Percentiles rank a stretch among this genome's conserved stretches.
These are phyloP conservation scores for Scaptomyza cyrtandrae DNA, from an alignment of 2,888 invertebrate species.

Conservation along the genomic window DNA sequence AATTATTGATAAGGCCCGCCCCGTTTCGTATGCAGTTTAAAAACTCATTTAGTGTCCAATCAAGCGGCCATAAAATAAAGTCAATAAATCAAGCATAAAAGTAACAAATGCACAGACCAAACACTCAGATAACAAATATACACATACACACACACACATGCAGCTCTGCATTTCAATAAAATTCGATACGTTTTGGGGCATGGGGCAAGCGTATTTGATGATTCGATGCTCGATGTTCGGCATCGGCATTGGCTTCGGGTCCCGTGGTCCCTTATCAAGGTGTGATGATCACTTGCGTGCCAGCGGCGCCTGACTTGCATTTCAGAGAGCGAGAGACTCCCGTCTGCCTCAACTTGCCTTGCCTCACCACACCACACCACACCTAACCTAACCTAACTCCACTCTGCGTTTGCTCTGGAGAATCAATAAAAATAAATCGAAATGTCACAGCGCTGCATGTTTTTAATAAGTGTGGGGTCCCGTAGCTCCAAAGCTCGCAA, in stretches of 20 bases:
- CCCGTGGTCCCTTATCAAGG: conserved; percentile 65
- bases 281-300: conserved; percentile 81
- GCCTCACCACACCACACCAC: no score
- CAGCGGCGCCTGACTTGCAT: conserved; percentile 81
- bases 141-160: conserved; percentile 27
- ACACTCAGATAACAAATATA: conserved; percentile 69
- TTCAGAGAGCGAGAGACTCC: conserved; percentile 57
- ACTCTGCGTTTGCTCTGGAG: conserved; percentile 38
- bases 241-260: conserved; percentile 5
- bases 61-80: conserved; percentile 80
- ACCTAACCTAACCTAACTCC: not conserved
- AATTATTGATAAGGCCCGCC: conserved; percentile 75
- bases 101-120: conserved; percentile 79
- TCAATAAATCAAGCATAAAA: conserved; percentile 80
- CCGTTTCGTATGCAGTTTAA: conserved; percentile 76
- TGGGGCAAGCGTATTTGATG: conserved; percentile 24
- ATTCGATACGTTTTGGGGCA: conserved; percentile 75
- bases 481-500: conserved; percentile 48
- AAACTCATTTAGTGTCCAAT: conserved; percentile 78
- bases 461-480: conserved; percentile 75
- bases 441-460: conserved; percentile 76
- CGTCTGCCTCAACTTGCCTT: not conserved
- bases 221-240: conserved; percentile 9
- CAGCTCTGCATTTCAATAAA: conserved; percentile 75
- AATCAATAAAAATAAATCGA: conserved; percentile 81